Conservation (phyloP, 92 coral and sea anemone species). For the Phenganax stokvisi region DNA sequence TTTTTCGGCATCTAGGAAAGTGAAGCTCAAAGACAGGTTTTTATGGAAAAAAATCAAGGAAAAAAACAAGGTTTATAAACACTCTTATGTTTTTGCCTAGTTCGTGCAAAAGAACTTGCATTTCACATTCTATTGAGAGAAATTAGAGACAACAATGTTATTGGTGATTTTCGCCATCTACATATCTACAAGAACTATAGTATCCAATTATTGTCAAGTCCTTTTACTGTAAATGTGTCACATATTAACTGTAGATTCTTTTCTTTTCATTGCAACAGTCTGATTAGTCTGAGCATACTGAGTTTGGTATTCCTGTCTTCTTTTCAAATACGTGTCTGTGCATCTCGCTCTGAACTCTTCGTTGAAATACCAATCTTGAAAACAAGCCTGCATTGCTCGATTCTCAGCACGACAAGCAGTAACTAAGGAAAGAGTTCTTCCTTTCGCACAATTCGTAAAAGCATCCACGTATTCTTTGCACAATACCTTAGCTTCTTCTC, state of each 20-base stretch:
- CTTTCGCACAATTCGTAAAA: slow-evolving; percentile 80
- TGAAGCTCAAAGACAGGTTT: no score
- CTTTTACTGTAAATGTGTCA: no score
- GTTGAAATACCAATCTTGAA: slow-evolving; percentile 74
- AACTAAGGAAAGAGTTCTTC: slow-evolving; percentile 73
- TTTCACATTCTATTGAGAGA: no score
- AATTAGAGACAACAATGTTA: no score
- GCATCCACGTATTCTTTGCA: slow-evolving; percentile 81
- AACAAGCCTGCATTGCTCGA: slow-evolving; percentile 76
- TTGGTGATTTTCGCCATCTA: no score
- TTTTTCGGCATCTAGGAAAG: no score
- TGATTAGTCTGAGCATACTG: slow-evolving; percentile 59
- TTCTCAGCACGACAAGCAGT: slow-evolving; percentile 82
- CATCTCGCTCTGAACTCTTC: slow-evolving; percentile 68
- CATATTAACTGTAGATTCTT: slow-evolving; percentile 52
- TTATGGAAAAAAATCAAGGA: no score
- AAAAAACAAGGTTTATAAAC: no score
- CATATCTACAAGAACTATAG: no score
- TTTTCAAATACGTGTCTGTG: slow-evolving; percentile 58
- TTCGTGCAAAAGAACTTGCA: no score
- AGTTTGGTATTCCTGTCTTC: slow-evolving; percentile 66
- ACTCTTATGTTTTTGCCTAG: no score
- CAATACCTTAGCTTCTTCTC: slow-evolving; percentile 72
- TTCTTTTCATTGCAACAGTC: slow-evolving; percentile 60
- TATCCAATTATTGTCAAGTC: no score